phyloP scores from a whole-genome alignment of 2,113 vertebrate species.

The Rhea pennata region DNA sequence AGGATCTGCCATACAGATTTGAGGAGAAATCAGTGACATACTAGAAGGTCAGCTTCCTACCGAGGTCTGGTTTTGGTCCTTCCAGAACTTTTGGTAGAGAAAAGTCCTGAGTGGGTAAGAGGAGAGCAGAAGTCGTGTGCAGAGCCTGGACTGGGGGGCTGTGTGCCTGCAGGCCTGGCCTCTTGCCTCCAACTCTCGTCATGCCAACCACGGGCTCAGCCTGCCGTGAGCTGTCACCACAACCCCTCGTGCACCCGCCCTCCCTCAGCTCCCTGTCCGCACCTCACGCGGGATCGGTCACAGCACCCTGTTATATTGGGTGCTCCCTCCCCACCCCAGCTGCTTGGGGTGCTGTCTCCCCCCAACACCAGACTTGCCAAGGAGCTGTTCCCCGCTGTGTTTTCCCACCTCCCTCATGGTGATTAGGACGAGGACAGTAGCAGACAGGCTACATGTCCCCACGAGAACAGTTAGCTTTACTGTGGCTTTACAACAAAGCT shows the following conservation, averaged over 20 bases:
- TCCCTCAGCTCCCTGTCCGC: background rate
- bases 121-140: no score
- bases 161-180: no score
- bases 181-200: background rate
- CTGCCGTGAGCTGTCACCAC: background rate
- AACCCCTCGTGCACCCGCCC: background rate
- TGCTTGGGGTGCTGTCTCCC: background rate
- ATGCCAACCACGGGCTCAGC: background rate
- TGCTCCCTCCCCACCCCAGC: background rate
- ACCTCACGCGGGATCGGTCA: background rate
- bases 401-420: rapidly evolving
- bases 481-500: background rate
- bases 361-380: rapidly evolving
- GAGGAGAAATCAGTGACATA: no score
- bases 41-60: no score
- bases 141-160: no score
- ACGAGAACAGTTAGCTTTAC: rapidly evolving
- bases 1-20: no score
- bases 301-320: rapidly evolving
- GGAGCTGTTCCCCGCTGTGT: background rate
- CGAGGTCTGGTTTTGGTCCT: no score
- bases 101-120: background rate
- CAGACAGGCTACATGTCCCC: background rate
- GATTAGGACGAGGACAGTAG: background rate
- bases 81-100: background rate